Evolutionary conservation across 2,888 invertebrate species (phyloP).

Genomic region (Andrena bucephala): DNA sequence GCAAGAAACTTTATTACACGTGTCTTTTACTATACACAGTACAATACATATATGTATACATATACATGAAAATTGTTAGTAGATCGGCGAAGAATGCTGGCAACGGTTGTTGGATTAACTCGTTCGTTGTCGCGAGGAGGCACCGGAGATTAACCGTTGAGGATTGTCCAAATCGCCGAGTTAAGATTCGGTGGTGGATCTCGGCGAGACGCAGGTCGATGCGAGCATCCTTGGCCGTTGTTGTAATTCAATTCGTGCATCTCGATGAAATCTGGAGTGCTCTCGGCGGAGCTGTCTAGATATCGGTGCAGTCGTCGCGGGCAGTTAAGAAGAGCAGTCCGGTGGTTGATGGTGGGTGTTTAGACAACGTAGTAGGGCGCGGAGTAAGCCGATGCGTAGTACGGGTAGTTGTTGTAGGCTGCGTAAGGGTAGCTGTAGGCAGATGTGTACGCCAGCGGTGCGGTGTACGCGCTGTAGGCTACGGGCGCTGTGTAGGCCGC

Average conservation of each 20-base stretch:
- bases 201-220: background rate
- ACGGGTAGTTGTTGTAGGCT: slow-evolving; percentile 73
- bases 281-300: slow-evolving; percentile 23
- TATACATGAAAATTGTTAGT: slow-evolving; percentile 29
- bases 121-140: background rate
- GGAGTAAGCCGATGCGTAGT: slow-evolving; percentile 75
- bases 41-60: background rate
- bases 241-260: slow-evolving; percentile 29
- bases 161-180: background rate
- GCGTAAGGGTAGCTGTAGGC: slow-evolving; percentile 76
- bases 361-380: slow-evolving; percentile 74
- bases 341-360: background rate
- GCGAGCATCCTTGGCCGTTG: background rate
- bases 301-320: slow-evolving; percentile 37
- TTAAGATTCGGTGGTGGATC: background rate
- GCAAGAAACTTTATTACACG: slow-evolving; percentile 38
- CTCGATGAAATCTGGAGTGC: slow-evolving; percentile 39
- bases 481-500: slow-evolving; percentile 80
- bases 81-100: background rate
- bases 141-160: too few relatives aligned
- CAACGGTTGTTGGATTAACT: background rate
- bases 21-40: slow-evolving; percentile 2
- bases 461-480: slow-evolving; percentile 78
- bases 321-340: slow-evolving; percentile 19
- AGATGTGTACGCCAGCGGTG: slow-evolving; percentile 76